These are phyloP conservation scores for Pterobdella sp. DNA, from an alignment of 2,888 invertebrate genomes.

Conservation along the genomic window DNA sequence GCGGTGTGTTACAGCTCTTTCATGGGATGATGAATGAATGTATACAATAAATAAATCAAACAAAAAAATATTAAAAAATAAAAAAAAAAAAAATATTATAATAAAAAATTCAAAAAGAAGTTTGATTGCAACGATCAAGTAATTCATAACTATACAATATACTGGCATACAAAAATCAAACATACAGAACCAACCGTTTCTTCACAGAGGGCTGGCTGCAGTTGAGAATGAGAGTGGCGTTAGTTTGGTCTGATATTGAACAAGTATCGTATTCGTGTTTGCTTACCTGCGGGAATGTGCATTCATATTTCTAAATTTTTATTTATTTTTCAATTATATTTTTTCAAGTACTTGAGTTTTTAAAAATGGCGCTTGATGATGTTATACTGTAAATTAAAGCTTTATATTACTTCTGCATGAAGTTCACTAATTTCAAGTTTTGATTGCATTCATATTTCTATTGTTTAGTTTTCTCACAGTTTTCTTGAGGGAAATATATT, in stretches of 20 bases:
- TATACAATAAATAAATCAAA: not conserved
- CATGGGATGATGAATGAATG: not conserved
- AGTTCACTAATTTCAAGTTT: too few species aligned
- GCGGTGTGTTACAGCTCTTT: not conserved
- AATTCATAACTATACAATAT: not conserved
- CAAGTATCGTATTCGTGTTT: conserved; percentile 31
- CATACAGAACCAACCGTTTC: conserved; percentile 16
- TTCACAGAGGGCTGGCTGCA: conserved; percentile 32
- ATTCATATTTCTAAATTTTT: not conserved
- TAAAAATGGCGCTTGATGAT: too few species aligned
- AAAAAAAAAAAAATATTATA: not conserved
- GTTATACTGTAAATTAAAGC: too few species aligned
- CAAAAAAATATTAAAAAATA: not conserved
- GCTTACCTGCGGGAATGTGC: conserved; percentile 19
- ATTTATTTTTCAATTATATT: not conserved
- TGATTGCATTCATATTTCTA: too few species aligned
- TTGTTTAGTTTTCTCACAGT: too few species aligned
- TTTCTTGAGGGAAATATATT: too few species aligned
- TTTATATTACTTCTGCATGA: too few species aligned
- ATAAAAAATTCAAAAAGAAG: not conserved
- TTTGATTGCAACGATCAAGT: too few species aligned
- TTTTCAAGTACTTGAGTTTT: not conserved
- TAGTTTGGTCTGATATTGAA: conserved; percentile 5
- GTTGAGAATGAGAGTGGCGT: conserved; percentile 33
- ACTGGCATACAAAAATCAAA: not conserved